phyloP scores from a whole-genome alignment of 2,888 invertebrate species.

The Ptychoptera albimana region DNA sequence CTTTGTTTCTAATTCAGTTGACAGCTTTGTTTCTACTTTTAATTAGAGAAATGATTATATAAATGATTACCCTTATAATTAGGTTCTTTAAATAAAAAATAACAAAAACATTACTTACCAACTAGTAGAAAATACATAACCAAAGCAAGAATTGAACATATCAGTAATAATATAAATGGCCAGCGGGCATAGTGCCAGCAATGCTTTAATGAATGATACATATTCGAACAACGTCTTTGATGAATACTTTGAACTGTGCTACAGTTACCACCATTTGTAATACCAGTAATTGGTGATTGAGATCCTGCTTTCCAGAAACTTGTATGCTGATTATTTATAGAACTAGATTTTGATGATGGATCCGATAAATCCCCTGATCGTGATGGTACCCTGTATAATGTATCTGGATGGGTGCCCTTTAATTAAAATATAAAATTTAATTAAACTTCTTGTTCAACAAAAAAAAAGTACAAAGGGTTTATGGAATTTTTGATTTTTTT shows the following conservation, averaged over 20 bases:
- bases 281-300: slow-evolving; percentile 9
- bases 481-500: neutral
- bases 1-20: neutral
- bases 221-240: neutral
- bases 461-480: too few relatives aligned
- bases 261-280: neutral
- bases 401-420: slow-evolving; percentile 10
- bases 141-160: slow-evolving; percentile 7
- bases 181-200: slow-evolving; percentile 11
- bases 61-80: too few relatives aligned
- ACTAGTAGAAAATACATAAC: slow-evolving; percentile 11
- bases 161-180: slow-evolving; percentile 9
- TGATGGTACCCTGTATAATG: slow-evolving; percentile 9
- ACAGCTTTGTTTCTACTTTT: neutral
- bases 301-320: slow-evolving; percentile 12
- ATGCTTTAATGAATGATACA: slow-evolving; percentile 1
- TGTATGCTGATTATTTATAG: slow-evolving; percentile 8
- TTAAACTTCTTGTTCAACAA: neutral
- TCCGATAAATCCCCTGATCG: neutral
- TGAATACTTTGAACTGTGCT: neutral
- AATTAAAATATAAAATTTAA: neutral
- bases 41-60: neutral
- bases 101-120: slow-evolving; percentile 3
- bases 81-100: neutral
- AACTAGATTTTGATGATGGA: slow-evolving; percentile 2